Evolutionary conservation across 2,797 vertebrate genomes (phyloP).

Genomic region (Petrocephalus schoutedeni): DNA sequence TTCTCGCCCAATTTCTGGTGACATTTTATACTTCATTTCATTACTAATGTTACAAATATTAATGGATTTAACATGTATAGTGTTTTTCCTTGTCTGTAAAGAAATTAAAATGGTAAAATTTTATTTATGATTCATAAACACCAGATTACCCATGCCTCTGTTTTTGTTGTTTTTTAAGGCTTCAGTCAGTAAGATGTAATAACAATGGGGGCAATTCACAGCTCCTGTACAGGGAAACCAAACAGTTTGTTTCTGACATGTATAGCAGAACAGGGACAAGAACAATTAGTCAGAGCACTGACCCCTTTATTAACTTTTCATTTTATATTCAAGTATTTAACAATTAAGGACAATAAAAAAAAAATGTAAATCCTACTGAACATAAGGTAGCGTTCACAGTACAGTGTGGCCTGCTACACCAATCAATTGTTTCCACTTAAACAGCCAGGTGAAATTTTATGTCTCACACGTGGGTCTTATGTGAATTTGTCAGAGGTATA

Average conservation of each 20-base stretch:
- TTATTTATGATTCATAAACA: conserved; percentile 9
- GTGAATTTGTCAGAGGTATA: background rate
- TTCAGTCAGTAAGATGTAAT: background rate
- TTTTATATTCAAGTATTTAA: conserved; percentile 19
- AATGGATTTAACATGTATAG: conserved; percentile 28
- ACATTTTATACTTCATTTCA: conserved; percentile 25
- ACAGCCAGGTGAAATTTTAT: background rate
- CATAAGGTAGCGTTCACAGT: background rate
- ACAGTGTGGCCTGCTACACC: conserved; percentile 2
- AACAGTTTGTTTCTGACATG: background rate
- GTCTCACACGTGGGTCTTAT: background rate
- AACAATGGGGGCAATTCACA: background rate
- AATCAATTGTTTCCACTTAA: background rate
- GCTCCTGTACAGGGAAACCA: background rate
- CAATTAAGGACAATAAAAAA: conserved; percentile 14
- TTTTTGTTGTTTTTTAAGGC: background rate
- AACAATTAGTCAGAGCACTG: background rate
- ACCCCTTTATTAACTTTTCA: conserved; percentile 20
- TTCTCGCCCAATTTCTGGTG: conserved; percentile 16
- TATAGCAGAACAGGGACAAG: background rate
- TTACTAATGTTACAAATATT: conserved; percentile 28
- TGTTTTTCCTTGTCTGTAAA: background rate
- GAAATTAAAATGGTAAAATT: background rate
- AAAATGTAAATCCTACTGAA: background rate
- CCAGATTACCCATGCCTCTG: background rate